Conservation (phyloP, 2,113 vertebrate species). For the Dasypus novemcinctus region DNA sequence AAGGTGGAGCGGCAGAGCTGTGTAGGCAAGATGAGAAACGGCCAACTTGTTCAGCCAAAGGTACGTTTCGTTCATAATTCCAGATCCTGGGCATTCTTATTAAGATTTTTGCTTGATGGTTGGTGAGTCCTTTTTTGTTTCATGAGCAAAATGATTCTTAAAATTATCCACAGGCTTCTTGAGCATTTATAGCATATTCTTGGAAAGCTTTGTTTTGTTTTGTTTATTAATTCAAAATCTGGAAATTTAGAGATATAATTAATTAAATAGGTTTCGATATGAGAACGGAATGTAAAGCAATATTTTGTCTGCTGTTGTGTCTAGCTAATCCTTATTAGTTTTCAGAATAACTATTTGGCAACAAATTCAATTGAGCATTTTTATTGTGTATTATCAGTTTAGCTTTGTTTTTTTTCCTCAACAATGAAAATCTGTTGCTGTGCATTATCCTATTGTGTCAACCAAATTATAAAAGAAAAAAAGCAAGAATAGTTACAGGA, state of each 20-base stretch:
- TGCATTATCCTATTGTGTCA: slow-evolving; percentile 4
- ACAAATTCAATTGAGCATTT: background rate
- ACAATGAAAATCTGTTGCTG: background rate
- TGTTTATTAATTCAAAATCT: background rate
- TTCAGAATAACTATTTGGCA: slow-evolving; percentile 11
- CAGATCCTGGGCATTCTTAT: slow-evolving; percentile 36
- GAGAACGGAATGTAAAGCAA: background rate
- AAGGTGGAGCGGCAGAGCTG: slow-evolving; percentile 78
- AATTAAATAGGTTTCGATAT: slow-evolving; percentile 10
- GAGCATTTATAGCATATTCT: slow-evolving; percentile 13
- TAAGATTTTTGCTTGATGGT: background rate
- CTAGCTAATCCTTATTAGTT: background rate
- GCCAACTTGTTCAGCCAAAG: slow-evolving; percentile 76
- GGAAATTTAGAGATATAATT: slow-evolving; percentile 18
- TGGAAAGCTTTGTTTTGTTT: background rate
- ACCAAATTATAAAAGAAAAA: background rate
- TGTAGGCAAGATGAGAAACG: slow-evolving; percentile 73
- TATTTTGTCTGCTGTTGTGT: background rate
- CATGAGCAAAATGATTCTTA: slow-evolving; percentile 35
- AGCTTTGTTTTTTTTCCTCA: background rate
- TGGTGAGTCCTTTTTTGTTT: slow-evolving; percentile 44
- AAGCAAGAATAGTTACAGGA: background rate
- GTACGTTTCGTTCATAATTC: slow-evolving; percentile 80
- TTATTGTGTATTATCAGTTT: background rate
- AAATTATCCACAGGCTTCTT: slow-evolving; percentile 48